Conservation (phyloP, 2,113 vertebrate species). For the Garra rufa region DNA sequence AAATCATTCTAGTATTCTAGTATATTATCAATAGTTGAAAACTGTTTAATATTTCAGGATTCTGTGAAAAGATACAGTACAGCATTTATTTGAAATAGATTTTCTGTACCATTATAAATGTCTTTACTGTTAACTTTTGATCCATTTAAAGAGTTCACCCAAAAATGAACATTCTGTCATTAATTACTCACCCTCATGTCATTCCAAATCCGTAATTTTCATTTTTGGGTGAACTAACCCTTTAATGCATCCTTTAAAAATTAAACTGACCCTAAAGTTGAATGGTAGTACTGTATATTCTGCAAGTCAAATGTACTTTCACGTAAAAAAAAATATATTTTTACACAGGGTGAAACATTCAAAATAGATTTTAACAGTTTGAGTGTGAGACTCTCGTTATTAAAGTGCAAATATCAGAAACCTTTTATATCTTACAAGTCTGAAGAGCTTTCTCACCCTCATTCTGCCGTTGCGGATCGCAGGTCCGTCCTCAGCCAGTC, state of each 20-base stretch:
- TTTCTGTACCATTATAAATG: neutral
- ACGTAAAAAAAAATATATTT: neutral
- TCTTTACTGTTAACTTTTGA: too few species aligned
- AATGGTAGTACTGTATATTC: neutral
- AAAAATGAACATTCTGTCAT: too few species aligned
- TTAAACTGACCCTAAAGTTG: neutral
- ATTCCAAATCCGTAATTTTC: too few species aligned
- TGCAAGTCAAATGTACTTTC: neutral
- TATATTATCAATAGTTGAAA: too few species aligned
- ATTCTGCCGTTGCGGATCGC: constrained; percentile 97
- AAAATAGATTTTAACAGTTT: neutral
- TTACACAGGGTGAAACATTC: neutral
- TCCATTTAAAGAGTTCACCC: too few species aligned
- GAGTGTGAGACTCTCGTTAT: neutral
- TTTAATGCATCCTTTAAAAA: too few species aligned
- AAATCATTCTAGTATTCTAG: neutral
- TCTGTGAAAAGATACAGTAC: too few species aligned
- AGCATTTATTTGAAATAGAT: too few species aligned
- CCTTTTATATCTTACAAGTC: neutral
- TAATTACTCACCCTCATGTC: too few species aligned
- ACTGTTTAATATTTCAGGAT: neutral
- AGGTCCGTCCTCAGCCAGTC: constrained; percentile 96
- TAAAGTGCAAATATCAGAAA: neutral
- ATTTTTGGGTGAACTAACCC: too few species aligned
- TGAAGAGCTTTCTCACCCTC: constrained; percentile 84